Evolutionary conservation across 37 sponge, comb jelly and placozoan genomes (phyloP), one percentile per base, ranked within the genome.

Genomic region (Eunapius fragilis): DNA sequence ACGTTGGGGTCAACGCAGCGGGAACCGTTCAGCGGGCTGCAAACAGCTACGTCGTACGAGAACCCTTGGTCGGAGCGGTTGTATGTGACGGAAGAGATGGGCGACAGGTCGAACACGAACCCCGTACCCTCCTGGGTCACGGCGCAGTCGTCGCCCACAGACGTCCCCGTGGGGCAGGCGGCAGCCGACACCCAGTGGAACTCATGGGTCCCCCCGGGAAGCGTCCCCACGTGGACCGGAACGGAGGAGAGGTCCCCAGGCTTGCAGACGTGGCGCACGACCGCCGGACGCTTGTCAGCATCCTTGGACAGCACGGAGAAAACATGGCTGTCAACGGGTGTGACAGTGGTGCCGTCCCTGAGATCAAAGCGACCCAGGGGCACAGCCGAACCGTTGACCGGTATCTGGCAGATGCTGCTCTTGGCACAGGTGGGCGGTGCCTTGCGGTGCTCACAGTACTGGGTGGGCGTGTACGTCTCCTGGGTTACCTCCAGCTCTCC

Each of bases 161-260:
- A n/a, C 10, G 70, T 47, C 0, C 81, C 83, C 25, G 37, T 28
- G 3, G 88, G 91, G 68, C 94, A 94, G 0, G 94, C 94, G 26
- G 84, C 91, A 17, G 68, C 80, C 13, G 91, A 91, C 70, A 28
- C 81, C 94, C 94, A 94, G 45, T 91, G 91, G 38, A 94, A 84
- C 72, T 94, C 88, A 12, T 81, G 77, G 30, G 48, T 69, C 14
- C 48, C 33, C 2, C 28, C 75, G 45, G 80, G 47, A 0, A 47
- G 49, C 28, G 35, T 31, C 1, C 80, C 78, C 14, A 93, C 68
- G 70, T 77, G 87, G n/a, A 84, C 71, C 11, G 94, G 90, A 0
- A 76, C 45, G 25, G 84, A 48, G 22, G 28, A 38, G 30, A 93
- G 71, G 27, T 77, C 83, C 0, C 93, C 93, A 0, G 90, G 74